phyloP scores from a whole-genome alignment of 2,113 vertebrate genomes.

The Dendropsophus ebraccatus region DNA sequence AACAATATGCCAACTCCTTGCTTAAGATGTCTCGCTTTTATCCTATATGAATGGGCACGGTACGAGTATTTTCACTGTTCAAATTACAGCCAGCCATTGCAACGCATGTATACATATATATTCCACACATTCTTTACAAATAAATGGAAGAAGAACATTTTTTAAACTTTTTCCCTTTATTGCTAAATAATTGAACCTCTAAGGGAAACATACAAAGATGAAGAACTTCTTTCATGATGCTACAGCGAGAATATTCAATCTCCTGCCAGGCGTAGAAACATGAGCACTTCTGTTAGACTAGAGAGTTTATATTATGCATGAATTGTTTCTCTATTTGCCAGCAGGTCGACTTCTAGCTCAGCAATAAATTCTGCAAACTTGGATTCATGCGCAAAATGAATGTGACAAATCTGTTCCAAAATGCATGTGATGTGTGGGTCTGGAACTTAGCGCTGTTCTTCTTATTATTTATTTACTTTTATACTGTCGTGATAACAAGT shows the following conservation, averaged over 20 bases:
- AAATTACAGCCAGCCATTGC: neutral
- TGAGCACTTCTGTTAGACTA: conserved; percentile 38
- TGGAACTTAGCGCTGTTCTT: neutral
- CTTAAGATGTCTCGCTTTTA: conserved; percentile 7
- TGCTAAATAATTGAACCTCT: conserved; percentile 46
- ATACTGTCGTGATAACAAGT: neutral
- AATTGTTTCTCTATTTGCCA: conserved; percentile 51
- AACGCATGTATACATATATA: conserved; percentile 19
- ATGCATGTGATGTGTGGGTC: conserved; percentile 36
- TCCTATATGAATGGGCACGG: neutral
- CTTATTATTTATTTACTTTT: neutral
- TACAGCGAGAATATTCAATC: conserved; percentile 55
- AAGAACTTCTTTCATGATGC: conserved; percentile 17
- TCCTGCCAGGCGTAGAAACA: conserved; percentile 30
- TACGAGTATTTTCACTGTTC: neutral
- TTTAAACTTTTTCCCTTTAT: conserved; percentile 25
- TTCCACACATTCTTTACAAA: conserved; percentile 21
- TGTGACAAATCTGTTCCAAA: conserved; percentile 49
- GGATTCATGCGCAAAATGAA: conserved; percentile 52
- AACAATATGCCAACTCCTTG: conserved; percentile 22
- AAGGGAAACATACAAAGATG: conserved; percentile 39
- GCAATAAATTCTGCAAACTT: conserved; percentile 52
- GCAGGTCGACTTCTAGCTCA: conserved; percentile 47
- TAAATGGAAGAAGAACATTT: conserved; percentile 13
- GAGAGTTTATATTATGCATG: conserved; percentile 47